phyloP scores from a whole-genome alignment of 2,113 vertebrate species.

The Terrapene triunguis region DNA sequence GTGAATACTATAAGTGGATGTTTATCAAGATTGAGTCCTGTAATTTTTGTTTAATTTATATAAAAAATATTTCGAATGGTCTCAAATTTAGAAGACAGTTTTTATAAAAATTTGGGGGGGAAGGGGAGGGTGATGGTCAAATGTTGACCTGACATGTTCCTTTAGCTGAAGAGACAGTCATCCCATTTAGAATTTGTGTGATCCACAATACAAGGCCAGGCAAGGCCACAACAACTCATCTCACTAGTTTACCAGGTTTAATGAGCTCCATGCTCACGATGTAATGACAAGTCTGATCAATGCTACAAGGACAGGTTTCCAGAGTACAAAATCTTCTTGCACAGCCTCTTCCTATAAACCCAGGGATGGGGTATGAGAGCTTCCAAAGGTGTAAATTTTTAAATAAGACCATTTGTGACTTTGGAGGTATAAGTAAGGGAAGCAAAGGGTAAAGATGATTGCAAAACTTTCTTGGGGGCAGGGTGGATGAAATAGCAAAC shows the following conservation, averaged over 20 bases:
- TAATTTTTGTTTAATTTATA: background rate
- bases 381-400: background rate
- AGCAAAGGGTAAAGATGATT: background rate
- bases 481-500: background rate
- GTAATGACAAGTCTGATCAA: background rate
- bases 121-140: background rate
- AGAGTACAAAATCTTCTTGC: background rate
- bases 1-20: background rate
- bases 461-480: background rate
- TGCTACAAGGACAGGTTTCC: background rate
- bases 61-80: background rate
- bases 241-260: background rate
- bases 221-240: background rate
- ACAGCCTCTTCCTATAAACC: background rate
- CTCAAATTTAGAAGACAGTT: background rate
- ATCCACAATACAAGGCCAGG: background rate
- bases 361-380: background rate
- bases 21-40: background rate
- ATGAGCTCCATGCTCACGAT: too few species aligned
- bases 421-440: background rate
- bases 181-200: background rate
- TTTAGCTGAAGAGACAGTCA: background rate
- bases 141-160: background rate
- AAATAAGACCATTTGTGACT: background rate
- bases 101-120: background rate